Evolutionary conservation across 2,113 vertebrate genomes (phyloP).

Genomic region (Pica pica): DNA sequence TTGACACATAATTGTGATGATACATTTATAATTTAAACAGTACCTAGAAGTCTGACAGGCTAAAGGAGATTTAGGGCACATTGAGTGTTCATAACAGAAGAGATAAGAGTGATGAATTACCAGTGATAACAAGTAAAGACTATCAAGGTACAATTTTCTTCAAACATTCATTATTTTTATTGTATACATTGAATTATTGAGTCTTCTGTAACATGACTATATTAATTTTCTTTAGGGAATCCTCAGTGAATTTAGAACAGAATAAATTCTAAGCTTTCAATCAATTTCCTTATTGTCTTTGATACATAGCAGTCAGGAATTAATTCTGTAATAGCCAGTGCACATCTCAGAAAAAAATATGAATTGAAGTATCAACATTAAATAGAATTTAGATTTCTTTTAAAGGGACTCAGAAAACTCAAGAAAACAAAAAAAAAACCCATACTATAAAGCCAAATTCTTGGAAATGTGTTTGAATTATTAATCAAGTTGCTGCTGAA

Average conservation of each 20-base stretch:
- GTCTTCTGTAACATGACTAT: background rate
- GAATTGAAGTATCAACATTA: background rate
- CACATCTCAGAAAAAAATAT: background rate
- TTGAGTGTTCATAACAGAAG: background rate
- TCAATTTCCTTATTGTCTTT: conserved; percentile 7
- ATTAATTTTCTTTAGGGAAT: background rate
- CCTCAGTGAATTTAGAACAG: background rate
- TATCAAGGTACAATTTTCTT: conserved; percentile 23
- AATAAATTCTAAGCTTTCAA: conserved; percentile 18
- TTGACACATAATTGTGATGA: background rate
- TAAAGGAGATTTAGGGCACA: background rate
- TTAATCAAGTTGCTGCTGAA: background rate
- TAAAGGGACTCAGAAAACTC: background rate
- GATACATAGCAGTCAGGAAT: background rate
- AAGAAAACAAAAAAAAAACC: background rate
- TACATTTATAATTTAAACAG: background rate
- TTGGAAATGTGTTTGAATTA: background rate
- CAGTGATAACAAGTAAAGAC: conserved; percentile 21
- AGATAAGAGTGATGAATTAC: conserved; percentile 55
- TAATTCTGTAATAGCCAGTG: background rate
- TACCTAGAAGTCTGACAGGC: background rate
- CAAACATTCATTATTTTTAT: conserved; percentile 27
- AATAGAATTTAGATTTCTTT: background rate
- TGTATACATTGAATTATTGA: background rate
- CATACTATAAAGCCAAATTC: background rate